phyloP scores from a whole-genome alignment of 2,113 vertebrate species.

The Channa maculata region DNA sequence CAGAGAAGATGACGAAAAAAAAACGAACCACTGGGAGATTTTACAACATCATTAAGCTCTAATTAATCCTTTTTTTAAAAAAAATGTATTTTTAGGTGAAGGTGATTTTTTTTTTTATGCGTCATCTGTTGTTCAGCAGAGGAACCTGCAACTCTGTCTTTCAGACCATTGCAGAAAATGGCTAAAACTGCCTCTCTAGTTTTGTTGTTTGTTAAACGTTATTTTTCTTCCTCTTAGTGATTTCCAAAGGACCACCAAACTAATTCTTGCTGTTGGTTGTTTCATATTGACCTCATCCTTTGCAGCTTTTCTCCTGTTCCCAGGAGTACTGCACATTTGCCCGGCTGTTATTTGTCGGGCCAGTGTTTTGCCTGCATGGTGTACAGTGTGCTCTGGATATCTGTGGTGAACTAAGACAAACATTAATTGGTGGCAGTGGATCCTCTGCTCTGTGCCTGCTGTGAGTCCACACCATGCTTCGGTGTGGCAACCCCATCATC shows the following conservation, averaged over 20 bases:
- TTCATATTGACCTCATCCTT: constrained; percentile 58
- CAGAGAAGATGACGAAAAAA: constrained; percentile 27
- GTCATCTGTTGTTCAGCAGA: constrained; percentile 26
- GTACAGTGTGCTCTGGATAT: constrained; percentile 64
- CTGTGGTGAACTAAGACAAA: constrained; percentile 73
- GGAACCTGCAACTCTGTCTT: neutral
- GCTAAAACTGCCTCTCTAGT: constrained; percentile 16
- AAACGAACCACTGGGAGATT: constrained; percentile 24
- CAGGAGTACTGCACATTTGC: constrained; percentile 63
- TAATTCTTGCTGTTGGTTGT: too few relatives aligned
- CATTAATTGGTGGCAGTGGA: constrained; percentile 79
- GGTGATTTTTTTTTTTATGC: constrained; percentile 11
- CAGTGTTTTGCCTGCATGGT: constrained; percentile 56
- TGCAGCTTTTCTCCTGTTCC: constrained; percentile 65
- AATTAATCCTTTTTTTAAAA: constrained; percentile 12
- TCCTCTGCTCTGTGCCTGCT: constrained; percentile 67
- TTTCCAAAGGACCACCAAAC: constrained; percentile 49
- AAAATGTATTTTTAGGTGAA: neutral
- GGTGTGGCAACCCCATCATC: constrained; percentile 76
- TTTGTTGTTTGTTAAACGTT: constrained; percentile 28
- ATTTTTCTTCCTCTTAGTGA: constrained; percentile 33
- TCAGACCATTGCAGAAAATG: neutral
- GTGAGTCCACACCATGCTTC: constrained; percentile 57
- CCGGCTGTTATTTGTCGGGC: constrained; percentile 70
- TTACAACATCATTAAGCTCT: constrained; percentile 22